Percentiles rank a stretch among this genome's conserved stretches.
phyloP scores from a whole-genome alignment of 2,113 vertebrate species.

The Thalassarche chlororhynchos region DNA sequence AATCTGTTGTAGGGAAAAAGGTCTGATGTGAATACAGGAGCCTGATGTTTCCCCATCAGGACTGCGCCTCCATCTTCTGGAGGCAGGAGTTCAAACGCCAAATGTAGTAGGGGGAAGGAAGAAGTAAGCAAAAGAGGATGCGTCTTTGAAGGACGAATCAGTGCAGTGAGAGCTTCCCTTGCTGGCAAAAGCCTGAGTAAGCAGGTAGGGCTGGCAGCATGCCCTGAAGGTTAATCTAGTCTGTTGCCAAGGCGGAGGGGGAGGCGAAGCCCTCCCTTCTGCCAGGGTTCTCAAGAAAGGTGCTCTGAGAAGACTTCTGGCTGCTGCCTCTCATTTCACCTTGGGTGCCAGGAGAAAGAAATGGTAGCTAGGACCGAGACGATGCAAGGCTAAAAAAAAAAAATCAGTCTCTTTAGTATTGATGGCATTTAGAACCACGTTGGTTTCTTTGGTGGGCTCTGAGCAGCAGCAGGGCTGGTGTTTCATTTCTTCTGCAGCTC shows the following conservation, averaged over 20 bases:
- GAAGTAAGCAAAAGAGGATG: neutral
- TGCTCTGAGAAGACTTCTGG: neutral
- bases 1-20: neutral
- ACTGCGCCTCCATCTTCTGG: neutral
- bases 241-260: neutral
- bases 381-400: neutral
- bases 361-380: neutral
- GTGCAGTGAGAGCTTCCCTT: neutral
- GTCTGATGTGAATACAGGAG: neutral
- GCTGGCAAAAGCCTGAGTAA: slow-evolving; percentile 47
- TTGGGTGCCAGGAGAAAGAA: neutral
- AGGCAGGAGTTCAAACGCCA: neutral
- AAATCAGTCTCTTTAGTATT: neutral
- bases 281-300: neutral
- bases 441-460: neutral
- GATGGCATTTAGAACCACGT: rapidly evolving
- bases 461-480: neutral
- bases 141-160: neutral
- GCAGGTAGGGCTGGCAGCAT: neutral
- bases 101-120: neutral
- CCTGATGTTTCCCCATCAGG: neutral
- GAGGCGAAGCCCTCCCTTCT: neutral
- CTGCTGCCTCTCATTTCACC: neutral
- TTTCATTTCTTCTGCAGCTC: neutral
- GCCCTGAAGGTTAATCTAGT: slow-evolving; percentile 43